Evolutionary conservation across 2,113 vertebrate species (phyloP).

Genomic region (Gorilla gorilla): DNA sequence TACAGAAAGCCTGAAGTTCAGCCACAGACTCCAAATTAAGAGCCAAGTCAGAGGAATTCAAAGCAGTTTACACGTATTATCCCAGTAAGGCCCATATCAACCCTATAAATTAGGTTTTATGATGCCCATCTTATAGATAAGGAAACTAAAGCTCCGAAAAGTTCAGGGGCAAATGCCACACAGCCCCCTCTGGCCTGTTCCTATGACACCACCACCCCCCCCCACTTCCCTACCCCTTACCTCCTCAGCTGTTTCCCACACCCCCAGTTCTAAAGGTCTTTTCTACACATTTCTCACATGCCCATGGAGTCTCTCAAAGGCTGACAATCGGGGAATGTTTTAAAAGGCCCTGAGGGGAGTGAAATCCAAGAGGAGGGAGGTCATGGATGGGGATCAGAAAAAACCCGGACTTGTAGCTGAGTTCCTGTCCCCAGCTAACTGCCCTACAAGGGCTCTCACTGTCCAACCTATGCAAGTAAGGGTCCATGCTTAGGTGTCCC

Average conservation of each 20-base stretch:
- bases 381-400: neutral
- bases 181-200: neutral
- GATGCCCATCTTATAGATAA: neutral
- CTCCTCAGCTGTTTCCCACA: neutral
- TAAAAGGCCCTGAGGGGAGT: neutral
- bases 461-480: neutral
- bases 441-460: neutral
- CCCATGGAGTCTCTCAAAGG: neutral
- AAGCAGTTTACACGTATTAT: neutral
- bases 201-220: neutral
- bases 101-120: neutral
- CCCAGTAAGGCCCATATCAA: neutral
- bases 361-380: neutral
- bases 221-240: neutral
- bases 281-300: neutral
- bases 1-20: neutral
- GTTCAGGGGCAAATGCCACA: neutral
- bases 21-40: neutral
- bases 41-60: neutral
- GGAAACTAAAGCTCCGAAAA: neutral
- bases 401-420: neutral
- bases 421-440: neutral
- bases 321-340: neutral
- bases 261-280: neutral
- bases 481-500: neutral